Conservation (phyloP, 1,140 invertebrate species). For the Berghia stephanieae region DNA sequence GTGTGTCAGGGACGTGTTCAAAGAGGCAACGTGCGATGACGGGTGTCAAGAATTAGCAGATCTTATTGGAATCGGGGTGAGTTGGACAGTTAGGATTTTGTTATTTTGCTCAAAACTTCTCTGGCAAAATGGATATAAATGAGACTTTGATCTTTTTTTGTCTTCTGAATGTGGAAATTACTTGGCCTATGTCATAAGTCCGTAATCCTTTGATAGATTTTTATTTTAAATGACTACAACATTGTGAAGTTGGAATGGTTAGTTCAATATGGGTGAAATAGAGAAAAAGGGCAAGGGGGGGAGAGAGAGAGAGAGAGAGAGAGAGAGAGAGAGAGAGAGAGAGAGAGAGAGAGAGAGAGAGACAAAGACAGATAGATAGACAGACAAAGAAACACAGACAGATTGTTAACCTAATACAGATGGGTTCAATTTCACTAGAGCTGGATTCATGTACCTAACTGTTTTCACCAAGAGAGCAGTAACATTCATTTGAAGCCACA, state of each 20-base stretch:
- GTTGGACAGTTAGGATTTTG: neutral
- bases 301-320: neutral
- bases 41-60: conserved; percentile 82
- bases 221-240: neutral
- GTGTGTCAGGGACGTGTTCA: conserved; percentile 80
- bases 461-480: neutral
- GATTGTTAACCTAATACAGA: too few species aligned
- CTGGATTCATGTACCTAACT: neutral
- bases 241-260: neutral
- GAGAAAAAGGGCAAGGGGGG: neutral
- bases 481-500: neutral
- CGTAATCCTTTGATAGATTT: too few species aligned
- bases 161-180: neutral
- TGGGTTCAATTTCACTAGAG: too few species aligned
- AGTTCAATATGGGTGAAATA: neutral
- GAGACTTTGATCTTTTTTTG: neutral
- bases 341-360: neutral
- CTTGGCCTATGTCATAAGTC: neutral
- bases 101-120: neutral
- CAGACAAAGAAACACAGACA: neutral
- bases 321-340: neutral
- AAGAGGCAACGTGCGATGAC: conserved; percentile 87
- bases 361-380: conserved; percentile 1
- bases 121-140: neutral
- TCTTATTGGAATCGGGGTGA: conserved; percentile 75